Percentiles rank a stretch among this genome's conserved stretches.
Conservation (phyloP, 1,140 invertebrate species). For the Trichoplusia ni region DNA sequence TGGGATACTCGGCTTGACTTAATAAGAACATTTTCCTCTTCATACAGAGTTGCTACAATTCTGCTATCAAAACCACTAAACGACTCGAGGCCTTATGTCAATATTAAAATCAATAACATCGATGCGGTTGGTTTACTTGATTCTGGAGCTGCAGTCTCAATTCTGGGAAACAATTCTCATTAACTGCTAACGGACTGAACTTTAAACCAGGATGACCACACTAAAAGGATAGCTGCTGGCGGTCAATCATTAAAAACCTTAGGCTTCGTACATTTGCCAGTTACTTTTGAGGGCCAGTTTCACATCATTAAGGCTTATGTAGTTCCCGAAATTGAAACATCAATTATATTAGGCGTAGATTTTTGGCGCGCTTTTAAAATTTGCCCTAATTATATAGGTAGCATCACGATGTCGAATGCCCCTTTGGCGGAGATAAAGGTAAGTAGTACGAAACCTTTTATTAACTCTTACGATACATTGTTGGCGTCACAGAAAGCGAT, state of each 20-base stretch:
- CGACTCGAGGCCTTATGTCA: not conserved
- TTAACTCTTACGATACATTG: conserved; percentile 15
- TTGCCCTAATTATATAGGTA: conserved; percentile 7
- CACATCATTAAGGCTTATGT: not conserved
- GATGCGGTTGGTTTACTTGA: conserved; percentile 1
- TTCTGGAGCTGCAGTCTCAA: not conserved
- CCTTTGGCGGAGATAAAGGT: not conserved
- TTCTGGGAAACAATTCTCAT: not conserved
- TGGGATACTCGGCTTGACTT: not conserved
- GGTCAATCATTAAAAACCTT: not conserved
- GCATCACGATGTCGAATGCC: not conserved
- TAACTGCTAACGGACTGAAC: not conserved
- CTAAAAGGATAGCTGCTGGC: not conserved
- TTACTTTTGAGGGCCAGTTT: not conserved
- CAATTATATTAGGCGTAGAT: not conserved
- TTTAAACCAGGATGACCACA: not conserved
- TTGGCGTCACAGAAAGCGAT: conserved; percentile 2
- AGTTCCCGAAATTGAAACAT: not conserved
- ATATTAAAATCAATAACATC: conserved; percentile 1
- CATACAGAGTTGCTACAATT: conserved; percentile 3
- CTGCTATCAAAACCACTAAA: not conserved
- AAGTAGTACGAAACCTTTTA: not conserved
- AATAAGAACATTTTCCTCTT: not conserved
- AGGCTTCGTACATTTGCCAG: not conserved
- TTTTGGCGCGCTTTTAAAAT: conserved; percentile 1